A percentile compares a stretch with the other conserved stretches of the same genome.
Evolutionary conservation across 1,140 invertebrate genomes (phyloP).

Genomic region (Zaprionus vittiger): DNA sequence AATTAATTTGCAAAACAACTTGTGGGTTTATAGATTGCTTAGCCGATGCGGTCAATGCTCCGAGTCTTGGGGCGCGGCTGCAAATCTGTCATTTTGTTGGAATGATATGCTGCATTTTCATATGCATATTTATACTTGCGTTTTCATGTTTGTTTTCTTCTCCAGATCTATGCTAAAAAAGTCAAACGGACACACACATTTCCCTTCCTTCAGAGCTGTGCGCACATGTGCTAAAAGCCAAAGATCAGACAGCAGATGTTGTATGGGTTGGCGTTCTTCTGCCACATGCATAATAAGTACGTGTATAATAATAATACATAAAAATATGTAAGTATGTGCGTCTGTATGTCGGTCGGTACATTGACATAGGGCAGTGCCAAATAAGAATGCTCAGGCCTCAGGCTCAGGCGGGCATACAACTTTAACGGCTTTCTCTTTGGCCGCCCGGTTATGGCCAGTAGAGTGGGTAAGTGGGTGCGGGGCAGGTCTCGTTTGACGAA

Average conservation of each 20-base stretch:
- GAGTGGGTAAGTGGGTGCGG: conserved; percentile 16
- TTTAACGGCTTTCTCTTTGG: conserved; percentile 44
- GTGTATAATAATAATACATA: conserved; percentile 10
- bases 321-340: neutral
- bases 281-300: conserved; percentile 60
- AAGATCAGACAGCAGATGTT: conserved; percentile 72
- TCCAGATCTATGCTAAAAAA: conserved; percentile 66
- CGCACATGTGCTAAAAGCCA: conserved; percentile 68
- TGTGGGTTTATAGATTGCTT: conserved; percentile 16
- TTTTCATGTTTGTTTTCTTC: conserved; percentile 23
- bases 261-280: conserved; percentile 49
- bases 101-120: conserved; percentile 41
- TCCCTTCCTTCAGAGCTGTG: neutral
- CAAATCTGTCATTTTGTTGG: conserved; percentile 57
- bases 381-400: conserved; percentile 14
- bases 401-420: conserved; percentile 13
- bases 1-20: neutral
- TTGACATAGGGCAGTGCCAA: conserved; percentile 41
- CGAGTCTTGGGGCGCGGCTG: conserved; percentile 27
- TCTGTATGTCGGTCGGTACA: conserved; percentile 1
- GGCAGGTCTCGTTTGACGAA: conserved; percentile 19
- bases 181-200: conserved; percentile 55
- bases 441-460: conserved; percentile 22
- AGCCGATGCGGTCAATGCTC: conserved; percentile 56
- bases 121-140: conserved; percentile 44